Conservation (phyloP, 2,113 vertebrate genomes). For the Aegotheles bennettii region DNA sequence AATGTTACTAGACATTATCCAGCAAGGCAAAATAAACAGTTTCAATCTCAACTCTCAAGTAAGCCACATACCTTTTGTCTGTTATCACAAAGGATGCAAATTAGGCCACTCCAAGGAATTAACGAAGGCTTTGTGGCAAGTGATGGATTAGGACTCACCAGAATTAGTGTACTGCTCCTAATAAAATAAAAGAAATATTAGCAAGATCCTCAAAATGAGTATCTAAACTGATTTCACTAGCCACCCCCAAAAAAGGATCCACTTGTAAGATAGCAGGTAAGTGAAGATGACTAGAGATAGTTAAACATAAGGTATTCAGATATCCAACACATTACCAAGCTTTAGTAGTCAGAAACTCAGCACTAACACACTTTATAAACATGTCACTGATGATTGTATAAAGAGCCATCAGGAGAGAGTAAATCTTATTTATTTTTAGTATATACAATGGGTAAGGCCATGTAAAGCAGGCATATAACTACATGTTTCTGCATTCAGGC, state of each 20-base stretch:
- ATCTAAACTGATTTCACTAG: background rate
- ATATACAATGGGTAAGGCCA: background rate
- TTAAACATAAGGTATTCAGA: background rate
- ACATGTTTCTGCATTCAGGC: background rate
- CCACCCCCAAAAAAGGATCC: background rate
- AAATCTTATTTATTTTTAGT: background rate
- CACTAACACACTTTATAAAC: background rate
- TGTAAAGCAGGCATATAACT: background rate
- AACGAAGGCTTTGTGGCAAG: conserved; percentile 77
- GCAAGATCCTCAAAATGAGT: background rate
- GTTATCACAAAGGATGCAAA: conserved; percentile 85
- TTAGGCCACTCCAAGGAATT: conserved; percentile 90
- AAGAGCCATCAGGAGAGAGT: background rate
- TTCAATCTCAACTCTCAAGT: background rate
- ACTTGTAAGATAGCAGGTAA: background rate
- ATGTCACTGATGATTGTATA: background rate
- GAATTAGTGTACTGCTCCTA: conserved; percentile 84
- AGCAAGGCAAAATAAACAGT: background rate
- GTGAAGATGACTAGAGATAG: background rate
- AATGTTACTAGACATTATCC: background rate
- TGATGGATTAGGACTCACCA: conserved; percentile 91
- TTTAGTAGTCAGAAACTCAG: background rate
- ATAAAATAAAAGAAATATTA: background rate
- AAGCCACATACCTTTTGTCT: conserved; percentile 82
- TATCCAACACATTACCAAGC: background rate